A percentile compares a stretch with the other conserved stretches of the same genome.
phyloP scores from a whole-genome alignment of 2,113 vertebrate genomes.

The Diadophis punctatus region DNA sequence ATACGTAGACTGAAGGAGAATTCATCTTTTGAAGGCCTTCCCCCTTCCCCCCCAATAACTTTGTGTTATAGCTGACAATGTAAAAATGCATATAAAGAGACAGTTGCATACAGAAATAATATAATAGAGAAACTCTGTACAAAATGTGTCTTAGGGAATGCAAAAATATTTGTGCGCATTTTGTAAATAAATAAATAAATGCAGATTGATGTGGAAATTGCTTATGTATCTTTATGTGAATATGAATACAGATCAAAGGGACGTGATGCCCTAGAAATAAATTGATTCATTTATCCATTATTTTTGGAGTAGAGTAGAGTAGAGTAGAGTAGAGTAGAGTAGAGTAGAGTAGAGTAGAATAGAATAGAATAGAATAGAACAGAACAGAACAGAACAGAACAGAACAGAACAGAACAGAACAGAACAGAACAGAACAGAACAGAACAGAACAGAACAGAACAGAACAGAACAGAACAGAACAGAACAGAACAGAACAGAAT shows the following conservation, averaged over 20 bases:
- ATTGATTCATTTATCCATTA: background rate
- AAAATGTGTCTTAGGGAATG: background rate
- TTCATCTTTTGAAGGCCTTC: background rate
- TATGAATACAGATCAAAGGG: background rate
- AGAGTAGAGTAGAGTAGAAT: too few species aligned
- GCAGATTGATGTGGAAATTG: background rate
- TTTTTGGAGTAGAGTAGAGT: background rate
- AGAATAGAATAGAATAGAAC: too few species aligned
- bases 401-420: too few species aligned
- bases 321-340: too few species aligned
- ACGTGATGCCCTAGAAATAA: background rate
- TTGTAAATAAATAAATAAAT: background rate
- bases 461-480: too few species aligned
- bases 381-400: too few species aligned
- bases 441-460: too few species aligned
- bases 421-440: too few species aligned
- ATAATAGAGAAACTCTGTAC: background rate
- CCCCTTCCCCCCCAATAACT: background rate
- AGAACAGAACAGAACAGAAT: too few species aligned
- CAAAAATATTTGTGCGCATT: background rate
- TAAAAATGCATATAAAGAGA: background rate
- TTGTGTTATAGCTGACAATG: background rate
- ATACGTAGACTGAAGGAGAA: background rate
- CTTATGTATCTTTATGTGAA: background rate
- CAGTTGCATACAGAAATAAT: too few species aligned